Base-by-base conservation (phyloP, 1,140 invertebrate genomes). In the Bombus cullumanus region DNA sequence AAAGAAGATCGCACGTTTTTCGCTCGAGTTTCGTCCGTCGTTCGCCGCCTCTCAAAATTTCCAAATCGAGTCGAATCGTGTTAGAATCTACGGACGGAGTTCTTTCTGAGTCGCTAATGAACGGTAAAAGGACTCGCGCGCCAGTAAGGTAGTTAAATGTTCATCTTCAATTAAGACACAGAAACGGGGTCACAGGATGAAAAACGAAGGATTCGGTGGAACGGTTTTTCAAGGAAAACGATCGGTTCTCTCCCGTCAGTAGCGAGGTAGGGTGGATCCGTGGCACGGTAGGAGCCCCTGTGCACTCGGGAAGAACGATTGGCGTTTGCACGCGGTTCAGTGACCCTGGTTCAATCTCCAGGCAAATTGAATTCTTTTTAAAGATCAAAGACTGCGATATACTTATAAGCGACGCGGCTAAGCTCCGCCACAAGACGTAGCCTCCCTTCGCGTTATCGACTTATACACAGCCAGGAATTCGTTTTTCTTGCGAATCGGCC, bases 321-420 rank as follows among this genome's bases (percentile, higher is more conserved):
- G 75, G 73, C 82, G 86, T 86, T 72, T 80, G 81, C 53, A 66
- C 86, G 85, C 88, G 93, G 89, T 93, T 92, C 90, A 93, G 90
- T 94, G 91, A 89, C 86, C 92, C 88, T 90, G 87, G 89, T 90
- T 91, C 93, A 95, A 95, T 94, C 93, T 94, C 91, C 88, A 88
- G 86, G 91, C 91, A 94, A 95, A 95, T 95, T 95, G 93, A 94
- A 95, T 95, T 95, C 93, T 94, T 94, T 93, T 91, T 89, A 53
- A 83, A 94, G 93, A 94, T 94, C 94, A 95, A 95, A 95, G 93
- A 92, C 86, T 79, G 86, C 90, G 91, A 93, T 93, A 92, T 88
- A 84, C 83, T 77, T 73, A 85, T 85, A 85, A 84, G 83, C 83
- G 85, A 71, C 66, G 75, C 66, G 75, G 72, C 37, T 59, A 72